Base-by-base conservation (phyloP, 2,888 invertebrate genomes). In the Drosophila gaucha region DNA sequence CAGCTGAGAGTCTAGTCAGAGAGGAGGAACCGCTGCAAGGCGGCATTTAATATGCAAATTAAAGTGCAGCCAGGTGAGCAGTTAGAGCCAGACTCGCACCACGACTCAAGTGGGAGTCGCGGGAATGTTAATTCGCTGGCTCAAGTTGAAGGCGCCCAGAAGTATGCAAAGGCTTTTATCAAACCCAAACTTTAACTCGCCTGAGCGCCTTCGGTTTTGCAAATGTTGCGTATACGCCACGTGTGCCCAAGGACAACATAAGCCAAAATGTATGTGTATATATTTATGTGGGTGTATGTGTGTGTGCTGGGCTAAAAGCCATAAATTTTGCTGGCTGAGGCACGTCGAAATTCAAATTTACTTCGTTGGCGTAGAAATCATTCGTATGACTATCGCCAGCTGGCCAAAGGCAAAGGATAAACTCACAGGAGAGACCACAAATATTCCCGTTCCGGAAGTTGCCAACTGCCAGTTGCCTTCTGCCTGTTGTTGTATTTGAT, bases 341-440 rank as follows among this genome's bases (percentile, higher is more conserved):
- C 73, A 80, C 62, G 65, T 73, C 54, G 63, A 84, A 80, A 84
- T 80, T 84, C 67, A 70, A 80, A 86, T 86, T 77, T 74, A 71
- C 68, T 68, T 79, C 31, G 47, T 56, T 62, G 72, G 54, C 59
- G 51, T 28, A 63, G 47, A 54, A 59, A 66, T 69, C 64, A 50
- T 60, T 65, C 24, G 50, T 20, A 54, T 36, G 52, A 33, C 33
- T 60, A 46, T 60, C 50, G 28, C 54, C 58, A 62, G 60, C 60
- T 67, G 73, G 35, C 39, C 31, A 39, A 47, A 39, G 36, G 33
- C 55, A 64, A 54, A 31, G 56, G 64, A 71, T 64, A 67, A 26
- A 18, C 31, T 50, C 54, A 20, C 35, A 47, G n/a, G 24, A 44
- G 41, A 46, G 54, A 57, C 47, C 50, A 49, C 35, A 67, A 54